Conservation (phyloP, 2,797 vertebrate genomes). For the Florisuga fusca region DNA sequence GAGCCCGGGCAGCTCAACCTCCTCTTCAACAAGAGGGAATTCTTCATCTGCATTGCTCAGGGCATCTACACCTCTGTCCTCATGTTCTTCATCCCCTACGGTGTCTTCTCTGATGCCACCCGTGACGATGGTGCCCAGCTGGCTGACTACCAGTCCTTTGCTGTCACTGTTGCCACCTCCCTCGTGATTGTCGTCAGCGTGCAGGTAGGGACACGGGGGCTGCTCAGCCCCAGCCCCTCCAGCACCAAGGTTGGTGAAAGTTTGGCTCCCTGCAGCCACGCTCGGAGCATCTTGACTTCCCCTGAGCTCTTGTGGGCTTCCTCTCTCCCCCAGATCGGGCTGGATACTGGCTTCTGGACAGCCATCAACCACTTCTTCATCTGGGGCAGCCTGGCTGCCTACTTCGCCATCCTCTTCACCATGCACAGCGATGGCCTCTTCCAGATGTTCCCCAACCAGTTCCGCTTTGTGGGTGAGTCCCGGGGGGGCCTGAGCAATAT, state of each 20-base stretch:
- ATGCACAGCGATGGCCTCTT: constrained; percentile 93
- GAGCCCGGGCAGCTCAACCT: constrained; percentile 96
- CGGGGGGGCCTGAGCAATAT: rapidly evolving
- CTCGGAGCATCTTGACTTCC: rapidly evolving
- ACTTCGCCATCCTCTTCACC: constrained; percentile 91
- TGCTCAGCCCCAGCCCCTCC: rapidly evolving
- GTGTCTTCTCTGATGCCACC: constrained; percentile 84
- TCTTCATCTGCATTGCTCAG: constrained; percentile 96
- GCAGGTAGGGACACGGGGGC: constrained; percentile 81
- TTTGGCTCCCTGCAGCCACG: rapidly evolving
- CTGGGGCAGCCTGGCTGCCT: constrained; percentile 91
- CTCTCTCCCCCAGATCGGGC: constrained; percentile 82
- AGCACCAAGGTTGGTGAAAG: background rate
- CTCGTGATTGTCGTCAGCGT: constrained; percentile 94
- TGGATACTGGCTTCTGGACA: constrained; percentile 96
- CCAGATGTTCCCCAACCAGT: constrained; percentile 91
- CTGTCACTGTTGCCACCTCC: constrained; percentile 92
- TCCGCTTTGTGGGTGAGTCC: constrained; percentile 92
- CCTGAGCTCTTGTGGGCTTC: background rate
- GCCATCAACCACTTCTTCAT: constrained; percentile 95
- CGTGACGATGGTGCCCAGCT: constrained; percentile 88
- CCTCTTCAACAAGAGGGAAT: constrained; percentile 96
- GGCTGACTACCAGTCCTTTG: constrained; percentile 94
- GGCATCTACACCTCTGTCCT: constrained; percentile 95
- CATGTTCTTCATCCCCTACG: constrained; percentile 93